Base-by-base conservation (phyloP, 2,797 vertebrate species). In the Thaleichthys pacificus region DNA sequence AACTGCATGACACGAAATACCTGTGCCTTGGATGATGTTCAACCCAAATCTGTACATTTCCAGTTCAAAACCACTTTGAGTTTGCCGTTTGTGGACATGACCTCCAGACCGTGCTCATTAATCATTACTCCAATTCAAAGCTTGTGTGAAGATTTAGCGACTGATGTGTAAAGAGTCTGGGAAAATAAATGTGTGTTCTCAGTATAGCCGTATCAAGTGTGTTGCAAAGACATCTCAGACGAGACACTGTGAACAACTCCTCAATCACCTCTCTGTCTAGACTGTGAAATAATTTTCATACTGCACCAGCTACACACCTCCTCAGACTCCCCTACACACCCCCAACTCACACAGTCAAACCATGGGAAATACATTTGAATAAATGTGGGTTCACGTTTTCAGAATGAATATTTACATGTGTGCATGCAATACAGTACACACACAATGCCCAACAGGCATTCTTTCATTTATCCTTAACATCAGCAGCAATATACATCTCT, bases 401-500 rank as follows among this genome's bases (percentile, higher is more conserved):
- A 38, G 35, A 38, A 8, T 24, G 38, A n/a, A 47, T 12, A 28
- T 21, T 22, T 30, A 22, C 54, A 66, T 15, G 24, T 26, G 26
- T 28, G 35, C 28, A 30, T 11, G 3, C 47, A 68, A 32, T 30
- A 28, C 47, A 68, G 21, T 30, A 28, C 60, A 62, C 42, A 47
- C 54, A 68, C 35, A 80, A 70, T 58, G 69, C 42, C 24, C 69
- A 69, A 69, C 62, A 70, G 69, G 42, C 66, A 67, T 47, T 56
- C 19, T 70, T 77, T 21, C 66, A 76, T 71, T 78, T 68, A 77
- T 77, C 21, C 60, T 49, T 74, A 42, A 77, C 58, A 72, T 72
- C 68, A 66, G 54, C 69, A 61, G 66, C 54, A 65, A 42, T 68
- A 68, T 64, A 26, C 22, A 47, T 60, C 49, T 56, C 61, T 24